Conservation (phyloP, 2,113 vertebrate species). For the Erpornis zantholeuca region DNA sequence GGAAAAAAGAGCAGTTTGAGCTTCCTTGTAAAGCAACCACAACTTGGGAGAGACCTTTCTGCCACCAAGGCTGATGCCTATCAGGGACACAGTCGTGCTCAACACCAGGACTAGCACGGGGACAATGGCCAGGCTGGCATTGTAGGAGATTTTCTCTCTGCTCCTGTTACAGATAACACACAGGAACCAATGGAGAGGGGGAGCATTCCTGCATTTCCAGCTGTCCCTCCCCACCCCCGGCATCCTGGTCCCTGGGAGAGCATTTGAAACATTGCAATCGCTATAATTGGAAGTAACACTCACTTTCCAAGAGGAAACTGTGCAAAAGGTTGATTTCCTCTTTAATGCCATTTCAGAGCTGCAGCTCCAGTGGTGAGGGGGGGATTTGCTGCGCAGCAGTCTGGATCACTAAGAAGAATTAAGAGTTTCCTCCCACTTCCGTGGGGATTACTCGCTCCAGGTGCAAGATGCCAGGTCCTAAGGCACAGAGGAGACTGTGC, state of each 20-base stretch:
- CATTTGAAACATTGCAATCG: not conserved
- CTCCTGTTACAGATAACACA: not conserved
- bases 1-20: accelerated
- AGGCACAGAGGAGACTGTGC: not conserved
- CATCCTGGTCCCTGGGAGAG: not conserved
- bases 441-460: not conserved
- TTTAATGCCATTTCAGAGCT: slow-evolving; percentile 10
- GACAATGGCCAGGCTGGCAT: not conserved
- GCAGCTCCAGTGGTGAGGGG: not conserved
- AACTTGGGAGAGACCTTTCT: not conserved
- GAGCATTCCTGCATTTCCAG: not conserved
- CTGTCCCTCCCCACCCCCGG: not conserved
- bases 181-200: not conserved
- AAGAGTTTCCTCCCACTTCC: not conserved
- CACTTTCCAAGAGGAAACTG: slow-evolving; percentile 56
- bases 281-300: slow-evolving; percentile 59
- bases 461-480: not conserved
- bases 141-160: not conserved
- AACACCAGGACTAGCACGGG: accelerated
- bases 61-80: not conserved
- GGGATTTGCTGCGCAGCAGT: not conserved
- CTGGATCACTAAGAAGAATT: not conserved
- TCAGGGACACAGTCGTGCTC: accelerated
- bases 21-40: not conserved
- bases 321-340: slow-evolving; percentile 63